Evolutionary conservation across 2,888 invertebrate species (phyloP), one percentile per base, ranked within the genome.

Genomic region (Orthosia gothica): DNA sequence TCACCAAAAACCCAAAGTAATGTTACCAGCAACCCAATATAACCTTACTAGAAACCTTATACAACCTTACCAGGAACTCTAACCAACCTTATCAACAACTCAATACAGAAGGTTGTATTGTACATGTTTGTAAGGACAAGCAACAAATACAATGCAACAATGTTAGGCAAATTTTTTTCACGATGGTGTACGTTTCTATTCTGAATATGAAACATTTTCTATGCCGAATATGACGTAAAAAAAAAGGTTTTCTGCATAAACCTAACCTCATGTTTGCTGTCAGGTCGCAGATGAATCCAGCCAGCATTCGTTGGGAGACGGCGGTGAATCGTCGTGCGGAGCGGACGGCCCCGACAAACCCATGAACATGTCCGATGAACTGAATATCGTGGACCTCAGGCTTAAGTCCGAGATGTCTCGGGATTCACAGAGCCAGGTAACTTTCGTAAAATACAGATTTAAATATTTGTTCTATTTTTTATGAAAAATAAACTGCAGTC

Each of bases 251-350:
- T 11, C 11, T 13, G 15, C 40, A 15, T 20, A n/a, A 32, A 40
- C 32, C 32, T 54, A 54, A 65, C 12, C 5, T 54, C 2, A 15
- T 5, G 47, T 47, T 32, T 52, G n/a, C 32, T 5, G 20, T 20
- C 67, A 98, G 94, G 95, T 98, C 63, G 92, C 97, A 55, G 98
- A 98, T 91, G 98, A 98, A 80, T 97, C 97, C 84, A 98, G 98
- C 89, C 98, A 98, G 92, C 97, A 97, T 85, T 97, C 97, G 26
- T 91, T 97, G 76, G 88, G 88, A 52, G 96, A 95, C 49, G 92
- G 90, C 83, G 87, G 90, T 68, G 95, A 95, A 69, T 83, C 89
- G 52, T 90, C 94, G 66, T 91, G 93, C 87, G 92, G 92, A 61
- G 89, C 92, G 45, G 93, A 93, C 63, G 93, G 91, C 5, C 87